These are phyloP conservation scores for Parazoanthus atlanticus DNA, from an alignment of 92 coral and sea anemone genomes.

Conservation along the genomic window DNA sequence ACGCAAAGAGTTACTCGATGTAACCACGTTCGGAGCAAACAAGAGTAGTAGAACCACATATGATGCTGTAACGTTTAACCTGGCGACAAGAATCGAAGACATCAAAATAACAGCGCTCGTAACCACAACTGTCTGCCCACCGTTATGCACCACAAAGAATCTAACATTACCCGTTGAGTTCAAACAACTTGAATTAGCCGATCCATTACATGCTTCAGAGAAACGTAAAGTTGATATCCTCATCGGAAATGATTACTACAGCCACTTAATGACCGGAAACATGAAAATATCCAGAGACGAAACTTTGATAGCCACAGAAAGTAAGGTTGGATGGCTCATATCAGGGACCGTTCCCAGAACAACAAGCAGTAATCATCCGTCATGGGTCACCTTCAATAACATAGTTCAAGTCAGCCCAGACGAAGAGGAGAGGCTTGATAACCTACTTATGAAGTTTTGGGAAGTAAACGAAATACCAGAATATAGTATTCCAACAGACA, in stretches of 20 bases:
- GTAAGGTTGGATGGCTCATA: constrained; percentile 8
- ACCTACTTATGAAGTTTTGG: constrained; percentile 40
- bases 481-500: neutral
- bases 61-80: constrained; percentile 34
- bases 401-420: neutral
- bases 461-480: constrained; percentile 27
- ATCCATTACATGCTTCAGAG: neutral
- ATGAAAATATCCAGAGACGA: neutral
- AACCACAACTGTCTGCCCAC: constrained; percentile 9
- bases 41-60: constrained; percentile 17
- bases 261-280: constrained; percentile 4
- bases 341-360: constrained; percentile 3
- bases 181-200: constrained; percentile 29
- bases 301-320: neutral
- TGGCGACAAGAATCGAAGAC: neutral
- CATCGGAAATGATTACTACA: constrained; percentile 49
- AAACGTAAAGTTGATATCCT: constrained; percentile 30
- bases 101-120: constrained; percentile 24
- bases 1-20: constrained; percentile 24
- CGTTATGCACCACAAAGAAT: constrained; percentile 3
- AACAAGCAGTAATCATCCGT: neutral
- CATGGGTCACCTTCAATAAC: neutral
- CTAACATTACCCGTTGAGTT: constrained; percentile 26
- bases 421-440: constrained; percentile 13
- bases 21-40: constrained; percentile 31